Evolutionary conservation across 2,888 invertebrate species (phyloP), one percentile per base, ranked within the genome.

Genomic region (Hyles lineata): DNA sequence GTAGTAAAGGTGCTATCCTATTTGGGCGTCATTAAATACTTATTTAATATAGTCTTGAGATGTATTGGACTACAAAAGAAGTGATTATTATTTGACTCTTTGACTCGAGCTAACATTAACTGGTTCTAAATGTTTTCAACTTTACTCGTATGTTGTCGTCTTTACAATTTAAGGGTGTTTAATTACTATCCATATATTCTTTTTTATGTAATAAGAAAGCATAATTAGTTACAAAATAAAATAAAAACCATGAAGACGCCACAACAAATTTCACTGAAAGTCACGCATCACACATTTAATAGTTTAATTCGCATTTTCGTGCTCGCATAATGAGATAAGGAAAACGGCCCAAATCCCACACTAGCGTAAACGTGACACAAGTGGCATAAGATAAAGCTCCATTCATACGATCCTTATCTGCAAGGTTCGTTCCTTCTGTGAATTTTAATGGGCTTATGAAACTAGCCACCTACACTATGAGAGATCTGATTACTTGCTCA

Each of bases 341-440:
- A 25, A 52, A 61, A 67, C 72, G 73, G 17, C 70, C 70, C 43
- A 71, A 72, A 74, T 74, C 72, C 72, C 74, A 74, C 70, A 74
- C 63, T 25, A 62, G 63, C 21, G 70, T 63, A 63, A 75, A 72
- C 74, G 73, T 71, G 73, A 75, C 70, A 59, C 35, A 62, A 71
- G 35, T 55, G 62, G 69, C 60, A 60, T 17, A 5, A 35, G 74
- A 72, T 74, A 71, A 74, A 70, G 71, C 71, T 67, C 67, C 60
- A 52, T 71, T 73, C 73, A 70, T 62, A 73, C 62, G 67, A 73
- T 73, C 17, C 23, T 59, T 67, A 71, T 73, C 59, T 71, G 23
- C 73, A 73, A 67, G 60, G 58, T 69, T 69, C 70, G 73, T 69
- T 52, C 25, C 70, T 71, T 23, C 71, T 74, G 55, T 72, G 74